Base-by-base conservation (phyloP, 35 echinoderm and acorn worm genomes). In the Lytechinus pictus region DNA sequence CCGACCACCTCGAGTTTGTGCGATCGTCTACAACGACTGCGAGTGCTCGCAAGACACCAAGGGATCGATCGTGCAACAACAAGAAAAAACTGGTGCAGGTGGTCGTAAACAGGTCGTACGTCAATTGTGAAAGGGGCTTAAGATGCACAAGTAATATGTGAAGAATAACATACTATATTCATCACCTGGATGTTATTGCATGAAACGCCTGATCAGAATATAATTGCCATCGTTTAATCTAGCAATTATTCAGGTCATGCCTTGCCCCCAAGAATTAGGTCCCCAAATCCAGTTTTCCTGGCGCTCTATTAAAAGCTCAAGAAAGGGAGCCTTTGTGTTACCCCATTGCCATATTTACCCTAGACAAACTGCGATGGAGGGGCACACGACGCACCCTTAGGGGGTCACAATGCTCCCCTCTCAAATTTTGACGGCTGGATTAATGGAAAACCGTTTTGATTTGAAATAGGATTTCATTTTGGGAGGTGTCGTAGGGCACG, bases 211-310 rank as follows among this genome's bases (percentile, higher is more conserved):
- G 66, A 79, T 79, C 66, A 1, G 8, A 79, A 79, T 79, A 79
- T 79, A 79, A 79, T 79, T 79, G 66, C 66, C 19, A 79, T 14
- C 66, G 21, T 79, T 79, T 79, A 79, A 16, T 79, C 7, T 24
- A 4, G 16, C 19, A 24, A 79, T 44, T 44, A 44, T 79, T 24
- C 66, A 79, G 66, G 66, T 79, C 66, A 79, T 16, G n/a, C 1
- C n/a, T 79, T 79, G 66, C 66, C 66, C 66, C 66, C 66, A 24
- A 79, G 66, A 79, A 79, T 79, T 79, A 79, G 66, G 66, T 79
- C 66, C 66, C 14, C 66, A 79, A 79, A 79, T 79, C 66, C 66
- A 79, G 66, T 79, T 79, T 79, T 79, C 66, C 66, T 7, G 66
- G 19, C 66, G 66, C 66, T 24, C 19, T 24, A 79, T 24, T 44